Percentiles rank a stretch among this genome's conserved stretches.
Evolutionary conservation across 2,797 vertebrate species (phyloP).

Genomic region (Phyllotis vaccarum): DNA sequence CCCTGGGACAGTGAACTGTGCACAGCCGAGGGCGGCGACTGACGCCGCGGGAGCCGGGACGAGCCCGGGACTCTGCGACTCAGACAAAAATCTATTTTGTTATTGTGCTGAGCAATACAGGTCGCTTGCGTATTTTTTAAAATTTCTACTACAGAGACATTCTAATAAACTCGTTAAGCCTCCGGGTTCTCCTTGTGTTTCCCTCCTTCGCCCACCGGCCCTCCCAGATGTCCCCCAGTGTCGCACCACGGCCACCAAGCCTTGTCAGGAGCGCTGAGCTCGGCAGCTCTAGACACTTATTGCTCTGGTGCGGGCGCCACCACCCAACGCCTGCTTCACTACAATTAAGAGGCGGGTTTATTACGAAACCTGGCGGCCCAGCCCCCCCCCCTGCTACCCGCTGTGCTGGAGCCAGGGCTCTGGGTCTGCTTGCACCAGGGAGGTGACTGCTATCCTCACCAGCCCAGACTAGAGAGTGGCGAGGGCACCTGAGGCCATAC

Average conservation of each 20-base stretch:
- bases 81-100: constrained; percentile 4
- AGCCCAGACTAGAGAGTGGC: not conserved
- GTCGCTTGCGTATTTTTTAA: constrained; percentile 69
- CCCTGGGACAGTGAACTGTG: not conserved
- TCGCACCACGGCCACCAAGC: not conserved
- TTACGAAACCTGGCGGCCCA: constrained; percentile 69
- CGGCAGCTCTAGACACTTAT: constrained; percentile 49
- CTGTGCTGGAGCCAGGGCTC: constrained; percentile 14
- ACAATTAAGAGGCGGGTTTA: constrained; percentile 78
- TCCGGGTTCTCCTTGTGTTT: not conserved
- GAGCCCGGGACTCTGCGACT: not conserved
- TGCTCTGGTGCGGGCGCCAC: constrained; percentile 67
- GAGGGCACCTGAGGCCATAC: not conserved
- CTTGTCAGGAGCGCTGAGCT: constrained; percentile 38
- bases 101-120: not conserved
- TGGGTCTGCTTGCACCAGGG: not conserved
- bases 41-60: not conserved
- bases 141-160: constrained; percentile 62
- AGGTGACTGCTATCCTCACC: not conserved
- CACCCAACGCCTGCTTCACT: constrained; percentile 53
- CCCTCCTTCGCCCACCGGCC: not conserved
- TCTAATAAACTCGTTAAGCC: constrained; percentile 84
- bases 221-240: not conserved
- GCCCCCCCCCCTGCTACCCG: constrained; percentile 46
- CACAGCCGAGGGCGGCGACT: not conserved